Base-by-base conservation (phyloP, 2,797 vertebrate genomes). In the Natrix natrix region DNA sequence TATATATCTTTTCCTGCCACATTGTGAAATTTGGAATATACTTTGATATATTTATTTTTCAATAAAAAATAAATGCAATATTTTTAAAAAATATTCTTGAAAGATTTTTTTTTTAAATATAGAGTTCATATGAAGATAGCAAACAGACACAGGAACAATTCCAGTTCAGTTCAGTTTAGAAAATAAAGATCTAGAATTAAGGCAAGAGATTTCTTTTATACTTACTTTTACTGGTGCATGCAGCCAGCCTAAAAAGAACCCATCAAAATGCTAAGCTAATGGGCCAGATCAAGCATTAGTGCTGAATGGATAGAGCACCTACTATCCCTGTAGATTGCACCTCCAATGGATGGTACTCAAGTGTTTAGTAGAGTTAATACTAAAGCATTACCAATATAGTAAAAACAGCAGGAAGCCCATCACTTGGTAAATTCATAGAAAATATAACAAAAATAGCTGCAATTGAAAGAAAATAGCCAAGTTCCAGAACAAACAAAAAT, bases 361-460 rank as follows among this genome's bases (percentile, higher is more conserved):
- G 87, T 12, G 20, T 20, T 95, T 89, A 54, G 4, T 7, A 94
- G 56, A 3, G 61, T 87, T 93, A 66, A 92, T 61, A 61, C 14
- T 16, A n/a, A 56, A 95, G 90, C 94, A 95, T 91, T 57, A 94
- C 93, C 90, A 92, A 94, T 88, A 13, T 0, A 95, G 59, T 22
- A 74, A 92, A 93, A 93, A 28, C 95, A 95, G 94, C 91, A 91
- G 95, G 93, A 96, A 94, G 37, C 83, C 92, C 63, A 92, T 94
- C 93, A 87, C 52, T 88, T 54, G 90, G 91, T 94, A 88, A 91
- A 59, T 37, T 92, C 93, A 48, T 5, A 60, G 89, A 92, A 96
- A 96, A 95, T 24, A 60, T 86, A 91, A 66, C 86, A 86, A 16
- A 94, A 66, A 89, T 24, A 91, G 87, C 8, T 89, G 69, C 91